Base-by-base conservation (phyloP, 2,113 vertebrate species). In the Heloderma charlesbogerti region DNA sequence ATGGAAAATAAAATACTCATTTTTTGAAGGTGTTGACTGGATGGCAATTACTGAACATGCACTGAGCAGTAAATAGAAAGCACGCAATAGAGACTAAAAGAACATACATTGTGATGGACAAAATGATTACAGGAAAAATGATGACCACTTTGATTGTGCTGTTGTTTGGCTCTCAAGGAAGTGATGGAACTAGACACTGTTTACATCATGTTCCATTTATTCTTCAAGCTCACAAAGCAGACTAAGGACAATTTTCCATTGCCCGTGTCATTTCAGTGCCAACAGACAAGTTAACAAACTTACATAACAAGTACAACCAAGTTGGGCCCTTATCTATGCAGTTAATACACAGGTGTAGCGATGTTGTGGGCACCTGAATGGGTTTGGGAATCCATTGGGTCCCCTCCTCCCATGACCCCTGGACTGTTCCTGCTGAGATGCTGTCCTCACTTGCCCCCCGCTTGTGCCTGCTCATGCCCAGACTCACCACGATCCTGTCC, bases 161-260 rank as follows among this genome's bases (percentile, higher is more conserved):
- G 82, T 71, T 92, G 80, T n/a, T 83, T 94, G 91, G n/a, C 83
- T 93, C 75, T 92, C 88, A 91, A 81, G 40, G 92, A 83, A 83
- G 37, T 78, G 3, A 92, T 60, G 43, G 87, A 93, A 10, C 0
- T 8, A 91, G 79, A n/a, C 20, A 54, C 5, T 90, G 1, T 69
- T n/a, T 75, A 10, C 45, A 3, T 7, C 54, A 48, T 31, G 37
- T 90, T 13, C 48, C 34, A 67, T 31, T 81, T 85, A 51, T 25
- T 77, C 25, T 78, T 25, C 40, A 74, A 89, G 71, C 31, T 84
- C 48, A 66, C 9, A 84, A 82, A 93, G 12, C 48, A 86, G 43
- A 13, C 12, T 9, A n/a, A n/a, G 15, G 16, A 5, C 13, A 78
- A 34, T 34, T 8, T 82, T 82, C 51, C 1, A 4, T 69, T 71